Base-by-base conservation (phyloP, 1,140 invertebrate species). In the Ericerus pela region DNA sequence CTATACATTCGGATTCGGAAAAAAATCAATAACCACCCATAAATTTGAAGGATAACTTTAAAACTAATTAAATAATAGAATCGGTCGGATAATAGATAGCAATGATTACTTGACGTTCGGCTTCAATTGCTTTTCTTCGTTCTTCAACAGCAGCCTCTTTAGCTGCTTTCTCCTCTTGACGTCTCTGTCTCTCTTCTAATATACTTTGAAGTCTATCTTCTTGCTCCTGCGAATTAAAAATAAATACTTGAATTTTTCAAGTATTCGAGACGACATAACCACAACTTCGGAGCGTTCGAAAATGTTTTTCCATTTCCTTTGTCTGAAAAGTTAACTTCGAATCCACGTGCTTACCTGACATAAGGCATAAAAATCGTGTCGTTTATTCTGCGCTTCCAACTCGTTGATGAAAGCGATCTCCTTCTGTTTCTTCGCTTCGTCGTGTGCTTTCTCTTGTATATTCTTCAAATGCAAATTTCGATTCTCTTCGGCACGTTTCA, bases 381-480 rank as follows among this genome's bases (percentile, higher is more conserved):
- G 73, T 64, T 94, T 87, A 68, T 96, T 96, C 71, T 96, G 88
- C 1, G 92, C 92, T 66, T 96, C 90, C 2, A 97, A 71, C 64
- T 89, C 87, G 70, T 96, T 96, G 54, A 97, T 98, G 69, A 98
- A 98, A 27, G 91, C 92, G 58, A 98, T 96, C 75, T 97, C 94
- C 63, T 91, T 88, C 0, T 93, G 74, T 70, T 98, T 97, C 38
- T 92, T 89, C 61, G 96, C 93, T 70, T 98, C 94, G 64, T 97
- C 94, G 63, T 96, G 92, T 1, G 94, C 94, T 70, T 97, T 97
- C 55, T 82, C 79, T 1, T 94, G 82, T 61, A 94, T 90, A 58
- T 85, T 83, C 64, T 84, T 72, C 26, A 88, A 67, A 67, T 83
- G 76, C 62, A 84, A 76, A 53, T 86, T 84, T 20, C 94, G 75